Base-by-base conservation (phyloP, 53 echinoderm and acorn worm genomes). In the Paelopatides confundens region DNA sequence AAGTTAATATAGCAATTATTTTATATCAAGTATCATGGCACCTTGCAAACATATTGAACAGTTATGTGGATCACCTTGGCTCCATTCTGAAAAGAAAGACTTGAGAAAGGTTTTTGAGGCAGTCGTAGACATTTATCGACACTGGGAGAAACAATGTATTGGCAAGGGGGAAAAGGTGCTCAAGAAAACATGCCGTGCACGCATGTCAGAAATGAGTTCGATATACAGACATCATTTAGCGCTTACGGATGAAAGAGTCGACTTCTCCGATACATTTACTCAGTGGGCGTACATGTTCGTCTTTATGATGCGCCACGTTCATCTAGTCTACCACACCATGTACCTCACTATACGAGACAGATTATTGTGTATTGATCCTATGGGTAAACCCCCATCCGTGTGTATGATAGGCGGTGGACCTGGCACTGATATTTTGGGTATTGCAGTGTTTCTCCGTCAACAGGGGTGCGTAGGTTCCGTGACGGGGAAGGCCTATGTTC, bases 371-470 rank as follows among this genome's bases (percentile, higher is more conserved):
- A 8, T 79, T 9, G 13, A 35, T 8, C 51, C 79, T 1, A 29
- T 15, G 10, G 54, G 51, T 33, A 2, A 0, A 30, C 33, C 54
- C 10, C 28, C 13, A 48, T 1, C 39, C 5, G 35, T 81, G 11
- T 81, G 81, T 33, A 53, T 51, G 52, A 81, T 81, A 10, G 81
- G 81, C 7, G 81, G 81, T 81, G 81, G 81, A 52, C 81, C 81
- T 2, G 81, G 81, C 28, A 81, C 53, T 81, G 81, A 81, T 81
- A 31, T 81, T 50, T 17, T 81, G 10, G 81, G 81, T 31, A 4
- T 81, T 3, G 31, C 17, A 30, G 33, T 81, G 29, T 49, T 81
- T 26, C 18, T 52, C 31, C 46, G 52, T 31, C 17, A 81, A 31
- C 11, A 54, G 13, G 52, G 50, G 21, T 81, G 51, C 17, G 26